Evolutionary conservation across 64 coral and sea anemone species (phyloP).

Genomic region (Catalaphyllia jardinei): DNA sequence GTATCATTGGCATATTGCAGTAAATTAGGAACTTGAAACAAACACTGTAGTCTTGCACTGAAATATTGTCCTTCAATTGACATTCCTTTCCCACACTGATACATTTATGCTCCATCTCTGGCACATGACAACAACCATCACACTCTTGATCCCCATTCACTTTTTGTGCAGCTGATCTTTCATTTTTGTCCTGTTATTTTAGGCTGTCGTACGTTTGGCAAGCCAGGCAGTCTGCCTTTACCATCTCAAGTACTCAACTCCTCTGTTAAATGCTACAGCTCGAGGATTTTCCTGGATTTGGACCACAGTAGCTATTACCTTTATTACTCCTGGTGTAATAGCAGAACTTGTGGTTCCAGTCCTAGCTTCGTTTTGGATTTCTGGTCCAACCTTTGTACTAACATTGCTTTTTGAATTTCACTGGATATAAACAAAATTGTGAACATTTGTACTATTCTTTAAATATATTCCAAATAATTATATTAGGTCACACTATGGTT

Average conservation of each 20-base stretch:
- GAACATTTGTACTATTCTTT: not conserved
- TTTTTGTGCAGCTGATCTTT: not conserved
- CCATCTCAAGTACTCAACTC: constrained; percentile 25
- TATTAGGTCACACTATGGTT: no score
- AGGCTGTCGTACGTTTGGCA: constrained; percentile 40
- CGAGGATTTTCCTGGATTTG: constrained; percentile 50
- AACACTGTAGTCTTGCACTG: no score
- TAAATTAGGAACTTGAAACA: no score
- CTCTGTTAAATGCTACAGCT: constrained; percentile 13
- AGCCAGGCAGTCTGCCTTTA: constrained; percentile 34
- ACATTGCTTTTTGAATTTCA: not conserved
- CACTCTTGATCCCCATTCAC: no score
- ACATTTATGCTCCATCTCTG: no score
- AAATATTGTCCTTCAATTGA: no score
- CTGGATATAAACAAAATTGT: not conserved
- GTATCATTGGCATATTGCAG: no score
- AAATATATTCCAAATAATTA: no score
- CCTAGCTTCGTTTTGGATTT: constrained; percentile 38
- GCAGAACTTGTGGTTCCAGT: constrained; percentile 16
- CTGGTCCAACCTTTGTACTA: not conserved
- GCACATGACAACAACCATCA: no score
- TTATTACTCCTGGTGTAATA: not conserved
- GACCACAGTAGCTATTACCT: constrained; percentile 9
- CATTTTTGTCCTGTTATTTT: not conserved
- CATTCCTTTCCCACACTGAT: no score